Conservation (phyloP, 2,113 vertebrate species). For the Typhlomys cinereus region DNA sequence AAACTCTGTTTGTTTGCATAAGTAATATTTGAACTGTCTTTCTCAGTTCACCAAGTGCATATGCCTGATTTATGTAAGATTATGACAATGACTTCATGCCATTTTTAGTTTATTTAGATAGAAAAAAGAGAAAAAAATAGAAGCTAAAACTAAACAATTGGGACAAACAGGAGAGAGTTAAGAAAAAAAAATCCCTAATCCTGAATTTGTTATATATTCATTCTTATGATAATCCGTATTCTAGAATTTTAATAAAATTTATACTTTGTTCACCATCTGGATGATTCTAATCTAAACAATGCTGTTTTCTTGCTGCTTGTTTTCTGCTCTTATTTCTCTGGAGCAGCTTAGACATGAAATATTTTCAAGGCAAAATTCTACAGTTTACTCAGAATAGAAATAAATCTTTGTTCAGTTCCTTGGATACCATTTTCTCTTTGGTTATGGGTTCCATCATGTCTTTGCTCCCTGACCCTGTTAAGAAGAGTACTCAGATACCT, state of each 20-base stretch:
- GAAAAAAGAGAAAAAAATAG: neutral
- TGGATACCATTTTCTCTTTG: neutral
- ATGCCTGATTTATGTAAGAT: neutral
- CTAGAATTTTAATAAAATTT: neutral
- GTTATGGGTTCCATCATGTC: neutral
- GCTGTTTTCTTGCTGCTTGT: neutral
- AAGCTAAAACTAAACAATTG: neutral
- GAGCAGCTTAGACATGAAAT: neutral
- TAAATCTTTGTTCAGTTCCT: neutral
- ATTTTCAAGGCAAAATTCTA: neutral
- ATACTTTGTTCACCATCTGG: neutral
- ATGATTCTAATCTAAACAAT: neutral
- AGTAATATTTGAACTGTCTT: neutral
- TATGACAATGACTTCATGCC: neutral
- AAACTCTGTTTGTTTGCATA: neutral
- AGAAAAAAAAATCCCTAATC: neutral
- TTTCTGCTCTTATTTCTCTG: neutral
- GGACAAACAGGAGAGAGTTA: neutral
- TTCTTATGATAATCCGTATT: neutral
- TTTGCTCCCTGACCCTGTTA: neutral
- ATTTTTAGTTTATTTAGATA: neutral
- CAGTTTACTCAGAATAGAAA: neutral
- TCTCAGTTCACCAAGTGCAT: neutral
- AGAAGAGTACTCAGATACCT: neutral
- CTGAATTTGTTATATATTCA: neutral